Percentiles rank a stretch among this genome's conserved stretches.
Conservation (phyloP, 2,113 vertebrate species). For the Neopipo cinnamomea region DNA sequence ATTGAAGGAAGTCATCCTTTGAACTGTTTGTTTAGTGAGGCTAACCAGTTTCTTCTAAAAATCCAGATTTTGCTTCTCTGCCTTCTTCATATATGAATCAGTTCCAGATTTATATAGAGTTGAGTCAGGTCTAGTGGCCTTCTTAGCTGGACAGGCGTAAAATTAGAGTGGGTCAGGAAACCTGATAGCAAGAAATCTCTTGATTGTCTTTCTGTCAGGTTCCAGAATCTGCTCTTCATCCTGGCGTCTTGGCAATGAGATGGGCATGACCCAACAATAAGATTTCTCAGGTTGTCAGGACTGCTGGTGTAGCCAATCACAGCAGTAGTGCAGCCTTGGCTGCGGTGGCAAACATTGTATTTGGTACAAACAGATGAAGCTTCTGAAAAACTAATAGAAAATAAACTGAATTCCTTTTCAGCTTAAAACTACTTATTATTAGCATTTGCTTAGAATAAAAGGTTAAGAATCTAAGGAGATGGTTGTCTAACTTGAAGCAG, state of each 20-base stretch:
- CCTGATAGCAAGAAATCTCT: not conserved
- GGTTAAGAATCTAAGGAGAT: not conserved
- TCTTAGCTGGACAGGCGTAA: not conserved
- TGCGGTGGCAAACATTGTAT: accelerated
- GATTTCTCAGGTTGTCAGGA: not conserved
- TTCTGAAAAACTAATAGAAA: not conserved
- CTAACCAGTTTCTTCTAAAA: not conserved
- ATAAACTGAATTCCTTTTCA: not conserved
- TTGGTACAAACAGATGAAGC: not conserved
- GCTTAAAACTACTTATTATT: not conserved
- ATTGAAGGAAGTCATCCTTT: not conserved
- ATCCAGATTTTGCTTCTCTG: not conserved
- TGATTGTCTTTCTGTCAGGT: not conserved
- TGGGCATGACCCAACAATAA: not conserved
- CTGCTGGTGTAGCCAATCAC: not conserved
- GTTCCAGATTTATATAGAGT: not conserved
- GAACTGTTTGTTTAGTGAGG: not conserved
- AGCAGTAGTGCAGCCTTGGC: not conserved
- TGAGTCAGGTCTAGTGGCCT: not conserved
- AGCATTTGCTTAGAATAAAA: not conserved
- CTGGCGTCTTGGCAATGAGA: accelerated
- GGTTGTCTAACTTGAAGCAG: not conserved
- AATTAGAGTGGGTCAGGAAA: not conserved
- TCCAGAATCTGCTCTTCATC: not conserved
- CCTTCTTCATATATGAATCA: not conserved